These are phyloP conservation scores for Hipposideros larvatus DNA, from an alignment of 2,797 vertebrate species.

Conservation along the genomic window DNA sequence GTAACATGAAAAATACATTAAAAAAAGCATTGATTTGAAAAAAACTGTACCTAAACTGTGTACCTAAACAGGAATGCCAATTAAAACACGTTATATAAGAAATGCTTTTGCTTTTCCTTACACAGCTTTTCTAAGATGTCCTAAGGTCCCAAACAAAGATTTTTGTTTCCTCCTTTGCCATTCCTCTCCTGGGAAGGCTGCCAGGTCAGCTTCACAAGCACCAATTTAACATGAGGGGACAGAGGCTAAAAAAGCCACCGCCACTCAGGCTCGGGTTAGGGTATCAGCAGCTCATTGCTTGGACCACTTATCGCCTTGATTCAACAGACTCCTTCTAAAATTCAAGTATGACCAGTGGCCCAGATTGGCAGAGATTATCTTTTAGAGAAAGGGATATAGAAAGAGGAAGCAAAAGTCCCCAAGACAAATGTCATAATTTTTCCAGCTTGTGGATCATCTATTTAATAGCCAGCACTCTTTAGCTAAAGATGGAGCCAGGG, in stretches of 20 bases:
- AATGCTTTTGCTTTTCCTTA: background rate
- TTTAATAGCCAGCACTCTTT: background rate
- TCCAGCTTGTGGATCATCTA: background rate
- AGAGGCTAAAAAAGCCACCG: rapidly evolving
- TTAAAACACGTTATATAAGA: background rate
- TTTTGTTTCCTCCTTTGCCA: background rate
- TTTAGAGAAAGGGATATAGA: background rate
- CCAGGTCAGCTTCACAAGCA: background rate
- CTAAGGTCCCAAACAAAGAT: background rate
- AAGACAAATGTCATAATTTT: background rate
- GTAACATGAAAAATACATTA: background rate
- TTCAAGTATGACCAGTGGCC: background rate
- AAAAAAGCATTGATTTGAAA: background rate
- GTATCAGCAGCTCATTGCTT: background rate
- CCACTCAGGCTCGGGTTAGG: too few species aligned
- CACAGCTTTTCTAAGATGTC: background rate
- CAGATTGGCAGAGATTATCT: background rate
- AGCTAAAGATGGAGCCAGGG: background rate
- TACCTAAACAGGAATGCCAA: background rate
- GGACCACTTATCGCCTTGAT: background rate
- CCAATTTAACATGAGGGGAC: background rate
- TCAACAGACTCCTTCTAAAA: background rate
- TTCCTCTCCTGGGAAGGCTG: background rate
- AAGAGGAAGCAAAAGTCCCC: background rate
- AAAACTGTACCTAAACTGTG: background rate